These are phyloP conservation scores for Rhaphigaster nebulosa DNA, from an alignment of 2,888 invertebrate species.

Conservation along the genomic window DNA sequence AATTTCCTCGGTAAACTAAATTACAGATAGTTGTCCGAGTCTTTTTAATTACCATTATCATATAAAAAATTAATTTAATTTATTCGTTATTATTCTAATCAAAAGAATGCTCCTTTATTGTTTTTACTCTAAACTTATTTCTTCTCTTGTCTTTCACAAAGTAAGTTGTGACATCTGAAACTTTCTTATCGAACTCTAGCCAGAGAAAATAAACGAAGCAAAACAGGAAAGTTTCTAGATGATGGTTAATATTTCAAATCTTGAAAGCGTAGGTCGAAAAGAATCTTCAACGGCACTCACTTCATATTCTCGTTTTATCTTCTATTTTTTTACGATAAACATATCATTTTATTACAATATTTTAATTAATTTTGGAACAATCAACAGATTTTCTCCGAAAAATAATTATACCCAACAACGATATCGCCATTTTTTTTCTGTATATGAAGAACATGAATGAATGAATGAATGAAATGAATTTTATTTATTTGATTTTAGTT, in stretches of 20 bases:
- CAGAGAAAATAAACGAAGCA: not conserved
- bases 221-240: not conserved
- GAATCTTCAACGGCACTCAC: not conserved
- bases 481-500: too few relatives aligned
- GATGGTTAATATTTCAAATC: constrained; percentile 4
- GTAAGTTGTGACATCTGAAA: not conserved
- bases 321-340: not conserved
- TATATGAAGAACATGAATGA: too few relatives aligned
- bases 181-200: constrained; percentile 5
- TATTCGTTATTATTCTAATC: not conserved
- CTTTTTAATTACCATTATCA: too few relatives aligned
- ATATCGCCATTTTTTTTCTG: too few relatives aligned
- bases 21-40: too few relatives aligned
- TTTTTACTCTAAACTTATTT: not conserved
- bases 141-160: not conserved
- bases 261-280: not conserved
- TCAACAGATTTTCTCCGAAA: not conserved
- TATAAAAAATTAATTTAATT: too few relatives aligned
- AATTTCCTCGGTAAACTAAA: too few relatives aligned
- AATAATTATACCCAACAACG: too few relatives aligned
- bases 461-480: too few relatives aligned
- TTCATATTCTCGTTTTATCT: not conserved
- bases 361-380: not conserved
- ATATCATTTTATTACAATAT: not conserved
- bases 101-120: not conserved